Conservation (phyloP, 2,888 invertebrate species). For the Ochropleura plecta region DNA sequence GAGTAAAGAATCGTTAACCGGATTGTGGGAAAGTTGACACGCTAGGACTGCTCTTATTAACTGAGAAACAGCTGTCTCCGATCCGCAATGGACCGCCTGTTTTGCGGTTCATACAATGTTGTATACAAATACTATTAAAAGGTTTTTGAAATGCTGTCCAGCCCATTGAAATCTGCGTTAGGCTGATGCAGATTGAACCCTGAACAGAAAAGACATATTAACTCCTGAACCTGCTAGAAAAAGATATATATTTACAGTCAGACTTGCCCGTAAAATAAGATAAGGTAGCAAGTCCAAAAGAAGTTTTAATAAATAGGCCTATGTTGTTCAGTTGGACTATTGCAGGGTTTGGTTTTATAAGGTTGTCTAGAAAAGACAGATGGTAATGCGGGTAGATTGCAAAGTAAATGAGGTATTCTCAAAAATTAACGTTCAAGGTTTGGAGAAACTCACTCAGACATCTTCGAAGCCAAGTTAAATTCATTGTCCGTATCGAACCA, state of each 20-base stretch:
- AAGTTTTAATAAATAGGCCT: background rate
- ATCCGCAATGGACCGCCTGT: background rate
- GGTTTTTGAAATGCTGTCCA: background rate
- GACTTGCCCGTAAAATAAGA: background rate
- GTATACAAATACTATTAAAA: background rate
- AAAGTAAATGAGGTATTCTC: background rate
- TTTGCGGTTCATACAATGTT: background rate
- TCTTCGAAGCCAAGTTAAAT: slow-evolving; percentile 93
- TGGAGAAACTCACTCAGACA: slow-evolving; percentile 92
- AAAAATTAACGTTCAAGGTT: background rate
- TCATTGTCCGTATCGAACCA: slow-evolving; percentile 93
- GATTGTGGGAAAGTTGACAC: too few relatives aligned
- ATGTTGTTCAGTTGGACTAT: background rate
- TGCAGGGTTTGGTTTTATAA: background rate
- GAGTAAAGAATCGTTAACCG: background rate
- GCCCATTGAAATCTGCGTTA: background rate
- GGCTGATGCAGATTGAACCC: background rate
- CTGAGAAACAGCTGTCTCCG: too few relatives aligned
- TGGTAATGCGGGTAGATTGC: too few relatives aligned
- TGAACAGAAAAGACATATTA: background rate
- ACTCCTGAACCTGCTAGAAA: background rate
- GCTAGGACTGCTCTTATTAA: background rate
- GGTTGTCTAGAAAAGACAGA: background rate
- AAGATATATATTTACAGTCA: background rate
- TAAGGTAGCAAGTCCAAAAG: background rate